phyloP scores from a whole-genome alignment of 1,140 invertebrate genomes.

The Cotesia glomerata region DNA sequence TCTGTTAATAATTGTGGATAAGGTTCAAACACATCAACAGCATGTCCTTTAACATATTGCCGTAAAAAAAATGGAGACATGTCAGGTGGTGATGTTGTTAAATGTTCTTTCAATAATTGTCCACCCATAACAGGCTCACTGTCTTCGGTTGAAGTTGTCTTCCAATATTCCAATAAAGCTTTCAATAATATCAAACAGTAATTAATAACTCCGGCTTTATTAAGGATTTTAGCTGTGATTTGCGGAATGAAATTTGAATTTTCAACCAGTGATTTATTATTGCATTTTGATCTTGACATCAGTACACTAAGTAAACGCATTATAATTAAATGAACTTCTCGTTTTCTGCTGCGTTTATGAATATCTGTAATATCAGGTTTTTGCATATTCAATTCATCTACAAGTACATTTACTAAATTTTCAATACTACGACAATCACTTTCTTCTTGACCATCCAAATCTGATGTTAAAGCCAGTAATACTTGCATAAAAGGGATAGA shows the following conservation, averaged over 20 bases:
- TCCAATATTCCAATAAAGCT: slow-evolving; percentile 85
- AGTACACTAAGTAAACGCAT: slow-evolving; percentile 81
- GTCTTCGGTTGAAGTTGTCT: slow-evolving; percentile 65
- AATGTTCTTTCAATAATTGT: slow-evolving; percentile 79
- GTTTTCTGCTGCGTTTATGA: slow-evolving; percentile 68
- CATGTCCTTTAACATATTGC: slow-evolving; percentile 90
- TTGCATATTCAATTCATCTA: slow-evolving; percentile 81
- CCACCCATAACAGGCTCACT: slow-evolving; percentile 62
- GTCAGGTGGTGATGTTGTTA: slow-evolving; percentile 82
- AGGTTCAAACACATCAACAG: slow-evolving; percentile 90
- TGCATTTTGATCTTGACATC: slow-evolving; percentile 78
- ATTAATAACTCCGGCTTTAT: slow-evolving; percentile 79
- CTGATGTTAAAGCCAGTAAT: slow-evolving; percentile 87
- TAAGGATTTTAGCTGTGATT: slow-evolving; percentile 78
- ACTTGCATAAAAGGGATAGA: slow-evolving; percentile 93
- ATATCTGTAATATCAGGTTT: slow-evolving; percentile 65
- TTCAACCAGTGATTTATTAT: slow-evolving; percentile 67
- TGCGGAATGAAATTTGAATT: slow-evolving; percentile 74
- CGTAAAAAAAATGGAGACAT: slow-evolving; percentile 96
- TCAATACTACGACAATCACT: slow-evolving; percentile 80
- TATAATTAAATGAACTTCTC: slow-evolving; percentile 88
- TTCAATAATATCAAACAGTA: slow-evolving; percentile 84
- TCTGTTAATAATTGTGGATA: slow-evolving; percentile 94
- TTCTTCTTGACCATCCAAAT: slow-evolving; percentile 85
- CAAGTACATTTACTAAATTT: slow-evolving; percentile 74